Conservation (phyloP, 2,888 invertebrate species). For the Cheilosia soror region DNA sequence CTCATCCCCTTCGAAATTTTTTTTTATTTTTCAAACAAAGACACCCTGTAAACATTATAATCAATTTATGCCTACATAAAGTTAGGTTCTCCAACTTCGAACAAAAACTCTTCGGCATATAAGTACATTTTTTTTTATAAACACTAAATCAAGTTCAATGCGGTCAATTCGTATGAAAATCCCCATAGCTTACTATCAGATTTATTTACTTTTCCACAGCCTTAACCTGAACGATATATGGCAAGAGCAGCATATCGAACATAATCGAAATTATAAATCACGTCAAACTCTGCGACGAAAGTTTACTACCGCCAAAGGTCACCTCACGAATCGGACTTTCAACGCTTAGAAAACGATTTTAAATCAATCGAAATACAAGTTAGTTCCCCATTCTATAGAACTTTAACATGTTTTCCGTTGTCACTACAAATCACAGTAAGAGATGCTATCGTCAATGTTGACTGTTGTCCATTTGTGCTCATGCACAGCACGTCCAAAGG, state of each 20-base stretch:
- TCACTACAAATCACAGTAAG: constrained; percentile 66
- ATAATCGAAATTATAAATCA: constrained; percentile 70
- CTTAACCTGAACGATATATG: constrained; percentile 50
- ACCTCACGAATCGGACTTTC: constrained; percentile 55
- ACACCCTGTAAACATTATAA: no score
- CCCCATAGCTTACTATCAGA: constrained; percentile 14
- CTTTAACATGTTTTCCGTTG: constrained; percentile 68
- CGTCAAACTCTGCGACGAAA: constrained; percentile 42
- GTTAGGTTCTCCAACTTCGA: neutral
- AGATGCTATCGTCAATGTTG: constrained; percentile 61
- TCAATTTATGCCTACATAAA: neutral
- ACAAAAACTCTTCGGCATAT: neutral
- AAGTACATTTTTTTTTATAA: neutral
- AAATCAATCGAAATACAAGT: constrained; percentile 68
- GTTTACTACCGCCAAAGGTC: constrained; percentile 68
- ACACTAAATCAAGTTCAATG: constrained; percentile 47
- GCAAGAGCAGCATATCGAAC: constrained; percentile 43
- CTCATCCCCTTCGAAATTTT: no score
- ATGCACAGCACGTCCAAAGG: constrained; percentile 39
- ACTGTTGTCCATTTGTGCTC: constrained; percentile 51
- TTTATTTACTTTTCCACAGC: constrained; percentile 58
- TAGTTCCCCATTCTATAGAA: constrained; percentile 53
- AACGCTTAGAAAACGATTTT: constrained; percentile 66
- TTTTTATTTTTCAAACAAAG: no score
- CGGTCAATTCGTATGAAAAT: constrained; percentile 16